Percentiles rank a stretch among this genome's conserved stretches.
Evolutionary conservation across 2,113 vertebrate genomes (phyloP).

Genomic region (Anarrhichthys ocellatus): DNA sequence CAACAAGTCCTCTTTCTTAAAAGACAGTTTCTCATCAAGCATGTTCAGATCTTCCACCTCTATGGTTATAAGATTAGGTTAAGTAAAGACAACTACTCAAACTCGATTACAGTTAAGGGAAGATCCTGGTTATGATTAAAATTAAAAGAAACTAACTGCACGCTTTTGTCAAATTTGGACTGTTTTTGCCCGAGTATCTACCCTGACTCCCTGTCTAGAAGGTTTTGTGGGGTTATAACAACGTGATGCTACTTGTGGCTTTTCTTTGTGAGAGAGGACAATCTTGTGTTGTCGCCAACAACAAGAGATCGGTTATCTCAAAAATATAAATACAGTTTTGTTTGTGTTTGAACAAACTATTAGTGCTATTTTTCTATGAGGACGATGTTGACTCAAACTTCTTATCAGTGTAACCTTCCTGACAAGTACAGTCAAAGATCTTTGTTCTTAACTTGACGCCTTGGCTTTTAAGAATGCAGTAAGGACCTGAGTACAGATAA

Average conservation of each 20-base stretch:
- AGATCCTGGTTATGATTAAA: no score
- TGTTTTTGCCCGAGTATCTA: neutral
- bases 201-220: neutral
- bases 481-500: no score
- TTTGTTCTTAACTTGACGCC: no score
- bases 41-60: no score
- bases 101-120: no score
- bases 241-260: neutral
- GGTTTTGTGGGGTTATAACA: neutral
- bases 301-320: neutral
- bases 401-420: neutral
- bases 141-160: no score
- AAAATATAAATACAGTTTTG: neutral
- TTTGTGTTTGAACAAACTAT: neutral
- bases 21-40: no score
- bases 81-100: no score
- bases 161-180: no score
- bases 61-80: no score
- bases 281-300: neutral
- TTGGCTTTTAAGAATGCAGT: no score
- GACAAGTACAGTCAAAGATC: no score
- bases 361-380: neutral
- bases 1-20: neutral
- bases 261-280: neutral
- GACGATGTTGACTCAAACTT: neutral